A percentile compares a stretch with the other conserved stretches of the same genome.
Evolutionary conservation across 2,888 invertebrate species (phyloP).

Genomic region (Anticlea derivata): DNA sequence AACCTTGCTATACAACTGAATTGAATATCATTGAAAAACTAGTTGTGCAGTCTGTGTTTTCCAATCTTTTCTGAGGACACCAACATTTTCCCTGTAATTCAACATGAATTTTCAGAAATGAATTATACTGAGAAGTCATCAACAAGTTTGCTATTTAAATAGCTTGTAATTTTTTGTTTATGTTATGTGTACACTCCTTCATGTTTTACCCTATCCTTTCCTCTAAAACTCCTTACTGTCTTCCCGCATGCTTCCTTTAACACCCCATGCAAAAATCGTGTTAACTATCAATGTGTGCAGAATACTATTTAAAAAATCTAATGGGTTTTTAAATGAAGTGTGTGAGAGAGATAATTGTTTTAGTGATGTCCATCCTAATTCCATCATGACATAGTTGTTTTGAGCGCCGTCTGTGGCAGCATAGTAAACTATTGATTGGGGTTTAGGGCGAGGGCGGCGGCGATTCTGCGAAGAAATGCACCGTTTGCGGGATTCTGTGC

Average conservation of each 20-base stretch:
- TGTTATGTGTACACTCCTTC: conserved; percentile 11
- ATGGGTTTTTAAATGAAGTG: conserved; percentile 82
- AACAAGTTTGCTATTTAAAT: conserved; percentile 5
- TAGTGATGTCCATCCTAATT: conserved; percentile 44
- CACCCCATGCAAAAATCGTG: conserved; percentile 64
- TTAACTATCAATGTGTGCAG: conserved; percentile 78
- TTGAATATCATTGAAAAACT: neutral
- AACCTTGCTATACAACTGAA: neutral
- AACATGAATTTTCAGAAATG: conserved; percentile 6
- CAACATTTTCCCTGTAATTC: neutral
- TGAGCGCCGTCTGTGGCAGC: conserved; percentile 47
- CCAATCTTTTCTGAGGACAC: neutral
- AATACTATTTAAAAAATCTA: conserved; percentile 72
- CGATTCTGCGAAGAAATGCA: conserved; percentile 76
- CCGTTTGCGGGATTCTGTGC: conserved; percentile 81
- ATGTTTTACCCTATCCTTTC: conserved; percentile 25
- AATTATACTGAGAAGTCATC: conserved; percentile 4
- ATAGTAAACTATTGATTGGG: conserved; percentile 75
- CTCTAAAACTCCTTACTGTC: conserved; percentile 31
- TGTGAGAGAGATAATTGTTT: conserved; percentile 67
- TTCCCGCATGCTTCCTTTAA: conserved; percentile 84
- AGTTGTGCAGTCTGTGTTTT: neutral
- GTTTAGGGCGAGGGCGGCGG: conserved; percentile 79
- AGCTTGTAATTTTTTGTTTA: conserved; percentile 4
- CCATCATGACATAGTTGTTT: conserved; percentile 34